phyloP scores from a whole-genome alignment of 2,888 invertebrate species.

The Lithophane semibrunnea region DNA sequence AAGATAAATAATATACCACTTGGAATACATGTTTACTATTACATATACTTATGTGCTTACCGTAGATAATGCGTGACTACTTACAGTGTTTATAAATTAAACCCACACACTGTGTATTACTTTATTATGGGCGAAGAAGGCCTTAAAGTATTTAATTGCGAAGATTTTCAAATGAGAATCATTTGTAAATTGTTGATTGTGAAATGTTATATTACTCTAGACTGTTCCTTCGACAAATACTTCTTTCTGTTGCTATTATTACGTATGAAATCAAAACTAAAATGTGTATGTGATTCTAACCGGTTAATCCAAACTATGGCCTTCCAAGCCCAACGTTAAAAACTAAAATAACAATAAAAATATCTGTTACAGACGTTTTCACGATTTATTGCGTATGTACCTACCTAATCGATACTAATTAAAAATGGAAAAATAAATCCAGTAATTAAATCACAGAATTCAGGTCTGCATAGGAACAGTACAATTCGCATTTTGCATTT shows the following conservation, averaged over 20 bases:
- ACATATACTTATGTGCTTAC: conserved; percentile 31
- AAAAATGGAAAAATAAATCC: neutral
- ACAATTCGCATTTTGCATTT: neutral
- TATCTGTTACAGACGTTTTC: neutral
- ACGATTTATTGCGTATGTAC: neutral
- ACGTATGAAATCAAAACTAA: neutral
- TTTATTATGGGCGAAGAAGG: conserved; percentile 31
- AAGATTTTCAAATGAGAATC: conserved; percentile 21
- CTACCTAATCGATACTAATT: neutral
- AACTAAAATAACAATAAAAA: conserved; percentile 29
- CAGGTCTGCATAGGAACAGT: no score
- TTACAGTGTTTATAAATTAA: conserved; percentile 42
- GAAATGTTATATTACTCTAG: conserved; percentile 12
- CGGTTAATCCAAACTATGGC: neutral
- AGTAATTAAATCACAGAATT: neutral
- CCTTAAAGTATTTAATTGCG: conserved; percentile 28
- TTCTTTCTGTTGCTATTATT: conserved; percentile 11
- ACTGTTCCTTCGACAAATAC: neutral
- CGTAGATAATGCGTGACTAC: conserved; percentile 33
- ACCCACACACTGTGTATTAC: conserved; percentile 30
- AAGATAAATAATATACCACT: conserved; percentile 61
- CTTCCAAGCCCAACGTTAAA: neutral
- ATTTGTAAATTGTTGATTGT: conserved; percentile 7
- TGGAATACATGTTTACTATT: conserved; percentile 58
- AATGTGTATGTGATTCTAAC: conserved; percentile 2